Conservation (phyloP, 2,797 vertebrate species). For the Podarcis lilfordi region DNA sequence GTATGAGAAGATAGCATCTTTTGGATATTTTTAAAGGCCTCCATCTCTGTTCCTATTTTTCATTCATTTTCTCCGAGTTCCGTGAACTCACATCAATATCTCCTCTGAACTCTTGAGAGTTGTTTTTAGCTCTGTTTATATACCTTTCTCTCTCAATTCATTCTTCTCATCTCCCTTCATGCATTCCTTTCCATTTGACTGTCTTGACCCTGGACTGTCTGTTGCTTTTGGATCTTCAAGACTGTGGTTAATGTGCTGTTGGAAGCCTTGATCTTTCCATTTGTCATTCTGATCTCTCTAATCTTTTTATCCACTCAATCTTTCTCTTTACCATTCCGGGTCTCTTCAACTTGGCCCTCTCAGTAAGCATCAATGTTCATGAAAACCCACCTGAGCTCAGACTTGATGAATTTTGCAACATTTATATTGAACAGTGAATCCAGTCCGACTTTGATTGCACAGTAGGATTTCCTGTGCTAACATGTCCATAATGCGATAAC, state of each 20-base stretch:
- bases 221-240: background rate
- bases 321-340: background rate
- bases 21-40: background rate
- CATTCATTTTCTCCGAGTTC: background rate
- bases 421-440: background rate
- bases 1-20: accelerated
- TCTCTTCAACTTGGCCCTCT: slow-evolving; percentile 17
- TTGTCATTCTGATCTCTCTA: slow-evolving; percentile 10
- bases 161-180: slow-evolving; percentile 14
- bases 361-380: background rate
- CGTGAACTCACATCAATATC: background rate
- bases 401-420: background rate
- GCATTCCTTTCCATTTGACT: background rate
- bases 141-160: background rate
- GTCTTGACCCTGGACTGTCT: slow-evolving; percentile 5
- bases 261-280: background rate
- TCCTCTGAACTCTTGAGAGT: background rate
- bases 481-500: background rate
- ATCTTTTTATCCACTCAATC: background rate
- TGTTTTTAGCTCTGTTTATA: background rate
- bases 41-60: background rate
- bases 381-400: background rate
- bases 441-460: background rate
- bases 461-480: background rate
- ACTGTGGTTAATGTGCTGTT: background rate